A percentile compares a stretch with the other conserved stretches of the same genome.
These are phyloP conservation scores for Pantherophis vulpinus DNA, from an alignment of 2,797 vertebrate genomes.

Conservation along the genomic window DNA sequence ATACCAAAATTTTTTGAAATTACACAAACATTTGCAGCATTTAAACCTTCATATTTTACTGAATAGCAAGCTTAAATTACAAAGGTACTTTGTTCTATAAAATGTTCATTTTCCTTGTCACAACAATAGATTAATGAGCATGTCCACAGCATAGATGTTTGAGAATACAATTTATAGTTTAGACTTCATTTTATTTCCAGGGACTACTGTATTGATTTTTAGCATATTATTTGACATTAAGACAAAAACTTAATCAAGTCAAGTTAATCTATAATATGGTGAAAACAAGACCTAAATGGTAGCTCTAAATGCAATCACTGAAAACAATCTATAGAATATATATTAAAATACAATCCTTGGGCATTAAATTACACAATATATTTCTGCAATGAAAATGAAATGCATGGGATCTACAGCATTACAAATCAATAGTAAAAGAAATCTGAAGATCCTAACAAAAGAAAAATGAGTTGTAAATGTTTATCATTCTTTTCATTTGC, in stretches of 20 bases:
- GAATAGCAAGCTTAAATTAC: slow-evolving; percentile 50
- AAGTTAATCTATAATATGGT: not conserved
- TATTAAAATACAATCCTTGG: slow-evolving; percentile 1
- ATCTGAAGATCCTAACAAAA: slow-evolving; percentile 1
- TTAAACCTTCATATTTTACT: slow-evolving; percentile 64
- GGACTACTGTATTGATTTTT: not conserved
- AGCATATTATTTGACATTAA: not conserved
- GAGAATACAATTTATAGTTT: slow-evolving; percentile 31
- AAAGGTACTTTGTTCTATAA: slow-evolving; percentile 45
- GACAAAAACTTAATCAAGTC: slow-evolving; percentile 23
- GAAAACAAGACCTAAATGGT: slow-evolving; percentile 36
- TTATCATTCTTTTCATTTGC: not conserved
- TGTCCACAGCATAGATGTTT: slow-evolving; percentile 27
- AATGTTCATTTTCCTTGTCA: slow-evolving; percentile 33
- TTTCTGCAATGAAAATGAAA: slow-evolving; percentile 1
- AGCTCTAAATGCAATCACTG: slow-evolving; percentile 20
- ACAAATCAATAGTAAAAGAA: slow-evolving; percentile 29
- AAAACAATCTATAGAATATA: slow-evolving; percentile 21
- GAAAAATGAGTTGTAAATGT: not conserved
- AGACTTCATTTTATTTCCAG: slow-evolving; percentile 39
- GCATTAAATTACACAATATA: not conserved
- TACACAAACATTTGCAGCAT: slow-evolving; percentile 61
- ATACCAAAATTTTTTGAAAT: slow-evolving; percentile 71
- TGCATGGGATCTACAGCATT: not conserved
- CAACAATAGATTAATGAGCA: slow-evolving; percentile 34